phyloP scores from a whole-genome alignment of 1,140 invertebrate genomes.

The Alviniconcha marisindica region DNA sequence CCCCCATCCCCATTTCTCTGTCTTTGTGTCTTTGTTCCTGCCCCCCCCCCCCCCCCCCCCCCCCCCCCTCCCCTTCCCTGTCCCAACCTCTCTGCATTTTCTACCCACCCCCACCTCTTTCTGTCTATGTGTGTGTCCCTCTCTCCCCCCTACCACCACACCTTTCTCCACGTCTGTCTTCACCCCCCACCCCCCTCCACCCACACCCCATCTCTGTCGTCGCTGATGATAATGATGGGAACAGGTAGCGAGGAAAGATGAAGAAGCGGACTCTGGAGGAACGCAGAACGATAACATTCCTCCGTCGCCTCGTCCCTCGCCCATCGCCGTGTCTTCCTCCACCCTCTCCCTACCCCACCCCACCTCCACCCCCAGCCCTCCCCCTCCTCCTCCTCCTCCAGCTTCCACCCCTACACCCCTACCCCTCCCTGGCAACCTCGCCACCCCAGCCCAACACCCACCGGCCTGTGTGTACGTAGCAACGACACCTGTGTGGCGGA shows the following conservation, averaged over 20 bases:
- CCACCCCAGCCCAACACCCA: no score
- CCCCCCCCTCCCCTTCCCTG: background rate
- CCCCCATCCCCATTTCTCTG: background rate
- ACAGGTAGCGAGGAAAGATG: background rate
- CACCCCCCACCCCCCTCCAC: background rate
- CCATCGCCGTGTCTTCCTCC: no score
- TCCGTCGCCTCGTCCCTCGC: background rate
- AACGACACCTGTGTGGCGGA: no score
- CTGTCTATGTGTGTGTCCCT: background rate
- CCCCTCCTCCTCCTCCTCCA: no score
- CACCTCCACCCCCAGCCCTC: no score
- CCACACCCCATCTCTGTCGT: background rate
- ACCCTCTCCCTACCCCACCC: no score
- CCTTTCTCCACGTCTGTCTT: background rate
- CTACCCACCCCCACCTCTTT: background rate
- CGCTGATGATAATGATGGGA: constrained; percentile 3
- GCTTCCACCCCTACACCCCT: no score
- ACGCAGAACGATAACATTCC: background rate
- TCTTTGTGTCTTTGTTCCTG: background rate
- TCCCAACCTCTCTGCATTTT: background rate
- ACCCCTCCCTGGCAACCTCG: no score
- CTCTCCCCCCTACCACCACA: no score
- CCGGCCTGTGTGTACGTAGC: no score
- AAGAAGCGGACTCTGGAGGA: background rate
- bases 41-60: background rate